Evolutionary conservation across 1,140 invertebrate genomes (phyloP).

Genomic region (Thrips palmi): DNA sequence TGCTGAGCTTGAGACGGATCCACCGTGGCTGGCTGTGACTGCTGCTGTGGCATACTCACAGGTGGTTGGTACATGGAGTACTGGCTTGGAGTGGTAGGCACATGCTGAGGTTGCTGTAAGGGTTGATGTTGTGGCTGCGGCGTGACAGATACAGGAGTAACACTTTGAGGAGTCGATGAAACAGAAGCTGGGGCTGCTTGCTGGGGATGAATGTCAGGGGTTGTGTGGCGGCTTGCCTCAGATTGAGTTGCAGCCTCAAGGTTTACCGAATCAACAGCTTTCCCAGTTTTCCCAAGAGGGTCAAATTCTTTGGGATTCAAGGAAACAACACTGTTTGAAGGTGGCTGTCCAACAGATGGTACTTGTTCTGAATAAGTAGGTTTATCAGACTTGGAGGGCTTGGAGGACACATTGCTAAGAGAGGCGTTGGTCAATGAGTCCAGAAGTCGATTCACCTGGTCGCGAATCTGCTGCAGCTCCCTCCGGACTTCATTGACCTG

Average conservation of each 20-base stretch:
- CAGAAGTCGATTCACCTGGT: conserved; percentile 37
- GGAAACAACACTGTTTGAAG: not conserved
- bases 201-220: no score
- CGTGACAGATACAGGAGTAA: no score
- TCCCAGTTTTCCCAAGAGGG: conserved; percentile 13
- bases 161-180: no score
- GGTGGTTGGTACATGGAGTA: no score
- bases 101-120: no score
- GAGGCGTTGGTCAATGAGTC: conserved; percentile 19
- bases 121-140: no score
- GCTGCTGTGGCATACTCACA: no score
- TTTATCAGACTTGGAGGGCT: not conserved
- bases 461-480: conserved; percentile 35
- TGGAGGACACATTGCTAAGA: not conserved
- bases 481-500: conserved; percentile 29
- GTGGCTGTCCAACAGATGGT: not conserved
- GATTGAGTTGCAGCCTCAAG: conserved; percentile 3
- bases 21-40: no score
- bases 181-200: no score
- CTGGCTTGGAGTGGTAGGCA: no score
- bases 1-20: no score
- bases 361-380: conserved; percentile 6
- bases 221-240: conserved; percentile 3
- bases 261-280: conserved; percentile 10
- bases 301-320: conserved; percentile 14